These are phyloP conservation scores for Calcarius ornatus DNA, from an alignment of 2,113 vertebrate genomes.

Conservation along the genomic window DNA sequence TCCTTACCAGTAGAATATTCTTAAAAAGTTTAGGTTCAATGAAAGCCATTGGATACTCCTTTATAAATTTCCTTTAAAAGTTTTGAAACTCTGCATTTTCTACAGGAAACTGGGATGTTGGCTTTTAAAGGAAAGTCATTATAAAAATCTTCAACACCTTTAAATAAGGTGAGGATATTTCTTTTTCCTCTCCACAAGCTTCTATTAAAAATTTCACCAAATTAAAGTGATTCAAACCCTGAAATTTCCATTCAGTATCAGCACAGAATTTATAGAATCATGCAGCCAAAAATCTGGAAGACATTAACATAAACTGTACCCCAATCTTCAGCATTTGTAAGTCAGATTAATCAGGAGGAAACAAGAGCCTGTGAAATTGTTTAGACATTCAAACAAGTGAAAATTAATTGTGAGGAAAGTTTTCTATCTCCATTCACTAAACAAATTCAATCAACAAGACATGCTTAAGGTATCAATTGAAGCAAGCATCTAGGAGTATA, in stretches of 20 bases:
- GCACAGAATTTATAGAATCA: neutral
- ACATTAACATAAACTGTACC: neutral
- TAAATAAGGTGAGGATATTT: neutral
- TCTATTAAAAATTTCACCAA: neutral
- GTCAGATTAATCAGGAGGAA: constrained; percentile 44
- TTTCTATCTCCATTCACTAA: neutral
- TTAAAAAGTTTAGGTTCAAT: neutral
- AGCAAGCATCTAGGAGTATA: neutral
- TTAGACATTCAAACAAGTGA: constrained; percentile 35
- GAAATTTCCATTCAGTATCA: neutral
- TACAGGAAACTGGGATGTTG: neutral
- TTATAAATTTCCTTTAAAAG: neutral
- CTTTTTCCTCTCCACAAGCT: neutral
- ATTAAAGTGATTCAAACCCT: neutral
- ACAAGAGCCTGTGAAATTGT: constrained; percentile 32
- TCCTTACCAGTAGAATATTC: neutral
- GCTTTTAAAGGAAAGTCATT: neutral
- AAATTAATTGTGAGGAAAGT: constrained; percentile 46
- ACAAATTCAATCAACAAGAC: neutral
- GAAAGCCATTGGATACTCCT: neutral
- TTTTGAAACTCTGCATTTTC: neutral
- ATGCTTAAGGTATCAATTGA: neutral
- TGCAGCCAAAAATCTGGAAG: constrained; percentile 58
- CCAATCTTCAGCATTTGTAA: constrained; percentile 27
- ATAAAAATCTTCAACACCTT: neutral